Base-by-base conservation (phyloP, 2,888 invertebrate genomes). In the Amiota mariae region DNA sequence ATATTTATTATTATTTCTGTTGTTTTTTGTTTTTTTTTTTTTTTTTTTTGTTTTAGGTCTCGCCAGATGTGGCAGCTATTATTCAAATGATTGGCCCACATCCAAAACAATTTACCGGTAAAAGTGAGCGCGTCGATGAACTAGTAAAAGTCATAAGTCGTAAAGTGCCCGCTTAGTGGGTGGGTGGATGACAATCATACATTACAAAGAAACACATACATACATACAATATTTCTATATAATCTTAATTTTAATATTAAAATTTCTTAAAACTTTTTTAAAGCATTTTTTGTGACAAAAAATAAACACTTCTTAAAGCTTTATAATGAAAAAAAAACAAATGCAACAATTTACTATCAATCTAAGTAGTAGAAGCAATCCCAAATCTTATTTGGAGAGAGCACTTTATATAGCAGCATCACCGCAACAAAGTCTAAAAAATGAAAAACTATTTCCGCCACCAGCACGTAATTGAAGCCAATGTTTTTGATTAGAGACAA, bases 31-130 rank as follows among this genome's bases (percentile, higher is more conserved):
- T n/a, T n/a, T n/a, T n/a, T n/a, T n/a, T n/a, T n/a, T n/a, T n/a
- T n/a, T n/a, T n/a, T n/a, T n/a, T n/a, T n/a, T 36, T 36, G 3
- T 36, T 71, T 67, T 92, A 93, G 87, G 94, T 96, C 86, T 95
- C 96, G 10, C 93, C 93, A 78, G 96, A 97, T 90, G 96, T 97
- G 80, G 96, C 96, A 56, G 96, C 96, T 89, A 92, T 97, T 76
- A 93, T 97, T 78, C 95, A 96, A 89, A 94, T 97, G 94, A 95
- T 97, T 86, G 97, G 97, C 24, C 97, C 97, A 11, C 94, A 95
- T 90, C 96, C 97, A 64, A 92, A 92, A 84, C 93, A 94, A 85
- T 96, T 96, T 91, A 93, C 94, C 86, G 97, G 97, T 57, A 92
- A 93, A 75, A 96, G 96, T 76, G 92, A 93, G 80, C 93, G 97